Conservation (phyloP, 2,797 vertebrate species). For the Galagoides demidoff region DNA sequence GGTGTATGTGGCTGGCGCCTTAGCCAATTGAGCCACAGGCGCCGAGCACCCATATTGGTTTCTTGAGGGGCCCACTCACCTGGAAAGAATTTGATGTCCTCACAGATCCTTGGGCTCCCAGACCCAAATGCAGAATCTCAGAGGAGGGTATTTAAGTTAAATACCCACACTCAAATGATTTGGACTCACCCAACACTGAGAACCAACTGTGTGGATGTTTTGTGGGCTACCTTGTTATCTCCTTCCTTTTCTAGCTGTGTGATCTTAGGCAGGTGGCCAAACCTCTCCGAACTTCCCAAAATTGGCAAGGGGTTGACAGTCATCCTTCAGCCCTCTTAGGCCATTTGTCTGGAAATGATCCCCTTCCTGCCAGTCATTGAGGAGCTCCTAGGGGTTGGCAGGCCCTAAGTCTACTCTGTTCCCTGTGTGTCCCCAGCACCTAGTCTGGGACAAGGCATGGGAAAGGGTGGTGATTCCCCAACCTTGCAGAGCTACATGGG, state of each 20-base stretch:
- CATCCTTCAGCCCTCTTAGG: background rate
- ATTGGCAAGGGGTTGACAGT: background rate
- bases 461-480: background rate
- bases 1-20: too few species aligned
- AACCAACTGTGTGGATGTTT: too few species aligned
- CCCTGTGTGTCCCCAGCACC: background rate
- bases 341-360: background rate
- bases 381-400: background rate
- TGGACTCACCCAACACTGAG: background rate
- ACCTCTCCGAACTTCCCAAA: conserved; percentile 23
- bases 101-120: background rate
- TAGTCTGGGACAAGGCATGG: background rate
- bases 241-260: background rate
- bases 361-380: background rate
- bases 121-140: background rate
- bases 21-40: too few species aligned
- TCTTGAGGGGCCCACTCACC: background rate
- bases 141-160: background rate
- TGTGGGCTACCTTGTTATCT: too few species aligned
- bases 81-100: background rate
- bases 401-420: accelerated
- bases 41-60: accelerated
- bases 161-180: background rate
- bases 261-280: background rate
- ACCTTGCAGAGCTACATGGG: accelerated